Percentiles rank a stretch among this genome's conserved stretches.
phyloP scores from a whole-genome alignment of 1,140 invertebrate genomes.

The Scaptodrosophila lebanonensis region DNA sequence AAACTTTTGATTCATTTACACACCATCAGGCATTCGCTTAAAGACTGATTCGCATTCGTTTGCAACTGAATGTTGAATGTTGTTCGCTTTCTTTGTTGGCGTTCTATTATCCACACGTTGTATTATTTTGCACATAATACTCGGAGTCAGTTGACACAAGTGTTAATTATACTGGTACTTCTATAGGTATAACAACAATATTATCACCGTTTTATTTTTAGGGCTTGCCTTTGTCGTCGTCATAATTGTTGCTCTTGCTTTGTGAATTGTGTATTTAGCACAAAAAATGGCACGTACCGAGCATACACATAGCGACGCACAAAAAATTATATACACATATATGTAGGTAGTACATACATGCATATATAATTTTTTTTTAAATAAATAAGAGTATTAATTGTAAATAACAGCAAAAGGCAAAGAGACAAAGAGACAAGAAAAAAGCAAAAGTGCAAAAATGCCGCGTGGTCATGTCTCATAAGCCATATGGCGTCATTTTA shows the following conservation, averaged over 20 bases:
- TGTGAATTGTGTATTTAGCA: constrained; percentile 16
- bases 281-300: constrained; percentile 30
- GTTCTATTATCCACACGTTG: too few species aligned
- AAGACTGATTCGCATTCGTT: too few species aligned
- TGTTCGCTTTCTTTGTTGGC: too few species aligned
- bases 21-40: too few species aligned
- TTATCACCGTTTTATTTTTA: constrained; percentile 1
- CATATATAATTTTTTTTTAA: too few species aligned
- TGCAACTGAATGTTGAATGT: too few species aligned
- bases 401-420: constrained; percentile 25
- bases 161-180: constrained; percentile 31
- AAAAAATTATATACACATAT: too few species aligned
- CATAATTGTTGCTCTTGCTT: constrained; percentile 16
- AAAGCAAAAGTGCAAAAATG: constrained; percentile 32
- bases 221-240: constrained; percentile 9
- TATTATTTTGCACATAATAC: too few species aligned
- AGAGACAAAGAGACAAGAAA: neutral
- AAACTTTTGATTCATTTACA: too few species aligned
- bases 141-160: constrained; percentile 53
- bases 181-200: constrained; percentile 2
- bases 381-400: too few species aligned
- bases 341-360: too few species aligned
- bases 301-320: too few species aligned
- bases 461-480: constrained; percentile 31
- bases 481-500: constrained; percentile 48